Conservation (phyloP, 2,113 vertebrate species). For the Brevimyrus niger region DNA sequence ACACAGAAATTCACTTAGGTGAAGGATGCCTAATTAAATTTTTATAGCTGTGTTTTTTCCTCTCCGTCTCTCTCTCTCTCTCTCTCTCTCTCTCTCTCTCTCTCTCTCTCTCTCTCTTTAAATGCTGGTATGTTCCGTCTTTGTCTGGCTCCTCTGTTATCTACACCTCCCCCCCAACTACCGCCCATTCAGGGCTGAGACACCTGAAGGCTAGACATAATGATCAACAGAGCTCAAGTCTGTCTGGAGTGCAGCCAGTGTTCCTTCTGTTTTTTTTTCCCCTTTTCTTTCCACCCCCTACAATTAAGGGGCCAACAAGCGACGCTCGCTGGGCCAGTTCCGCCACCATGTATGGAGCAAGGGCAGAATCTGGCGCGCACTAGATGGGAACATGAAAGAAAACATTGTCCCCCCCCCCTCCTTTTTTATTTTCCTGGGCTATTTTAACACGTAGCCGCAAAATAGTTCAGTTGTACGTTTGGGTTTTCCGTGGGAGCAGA, state of each 20-base stretch:
- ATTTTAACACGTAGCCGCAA: constrained; percentile 49
- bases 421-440: constrained; percentile 29
- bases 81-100: constrained; percentile 23
- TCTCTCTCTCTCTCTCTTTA: constrained; percentile 28
- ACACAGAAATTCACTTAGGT: constrained; percentile 68
- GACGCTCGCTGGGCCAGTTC: constrained; percentile 60
- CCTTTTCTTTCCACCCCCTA: constrained; percentile 40
- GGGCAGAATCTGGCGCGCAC: constrained; percentile 58
- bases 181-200: constrained; percentile 76
- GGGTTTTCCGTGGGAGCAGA: constrained; percentile 12
- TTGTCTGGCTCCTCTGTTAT: constrained; percentile 83
- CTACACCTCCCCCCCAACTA: constrained; percentile 65
- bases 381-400: constrained; percentile 73
- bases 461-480: constrained; percentile 25
- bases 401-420: constrained; percentile 58
- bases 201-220: constrained; percentile 96
- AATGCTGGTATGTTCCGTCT: constrained; percentile 63
- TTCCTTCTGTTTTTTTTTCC: constrained; percentile 37
- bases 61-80: constrained; percentile 20
- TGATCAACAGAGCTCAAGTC: constrained; percentile 86
- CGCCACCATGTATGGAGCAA: constrained; percentile 65
- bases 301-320: constrained; percentile 70
- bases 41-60: constrained; percentile 46
- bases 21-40: constrained; percentile 58
- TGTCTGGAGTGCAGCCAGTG: constrained; percentile 75